Conservation (phyloP, 2,888 invertebrate species). For the Melanotus villosus region DNA sequence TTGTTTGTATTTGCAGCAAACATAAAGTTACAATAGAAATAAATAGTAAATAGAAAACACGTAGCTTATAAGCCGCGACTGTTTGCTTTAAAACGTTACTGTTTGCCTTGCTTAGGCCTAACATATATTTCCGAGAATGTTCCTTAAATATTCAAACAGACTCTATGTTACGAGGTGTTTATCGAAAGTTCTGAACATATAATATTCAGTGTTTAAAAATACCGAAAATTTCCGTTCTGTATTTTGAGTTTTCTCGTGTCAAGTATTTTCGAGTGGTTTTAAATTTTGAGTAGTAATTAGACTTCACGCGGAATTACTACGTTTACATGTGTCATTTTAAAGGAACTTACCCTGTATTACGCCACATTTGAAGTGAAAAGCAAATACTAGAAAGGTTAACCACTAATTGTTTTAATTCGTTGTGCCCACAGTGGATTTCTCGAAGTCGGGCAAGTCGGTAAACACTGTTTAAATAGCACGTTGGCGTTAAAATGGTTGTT, state of each 20-base stretch:
- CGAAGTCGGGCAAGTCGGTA: conserved; percentile 56
- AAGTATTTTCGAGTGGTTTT: too few relatives aligned
- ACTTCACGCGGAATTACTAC: too few relatives aligned
- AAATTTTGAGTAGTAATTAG: too few relatives aligned
- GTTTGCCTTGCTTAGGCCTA: conserved; percentile 57
- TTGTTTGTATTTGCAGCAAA: conserved; percentile 57
- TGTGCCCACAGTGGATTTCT: conserved; percentile 59
- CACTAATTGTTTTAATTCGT: conserved; percentile 64
- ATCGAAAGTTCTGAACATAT: not conserved
- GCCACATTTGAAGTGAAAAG: conserved; percentile 49
- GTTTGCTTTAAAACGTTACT: conserved; percentile 58
- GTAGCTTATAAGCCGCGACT: conserved; percentile 58
- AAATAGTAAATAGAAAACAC: conserved; percentile 64
- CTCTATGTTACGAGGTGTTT: not conserved
- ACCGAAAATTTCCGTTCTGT: too few relatives aligned
- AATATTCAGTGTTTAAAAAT: too few relatives aligned
- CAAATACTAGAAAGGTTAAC: conserved; percentile 59
- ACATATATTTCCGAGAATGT: conserved; percentile 50
- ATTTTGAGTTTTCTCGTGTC: too few relatives aligned
- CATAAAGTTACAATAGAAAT: conserved; percentile 59
- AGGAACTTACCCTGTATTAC: not conserved
- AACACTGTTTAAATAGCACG: conserved; percentile 59
- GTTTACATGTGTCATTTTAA: too few relatives aligned
- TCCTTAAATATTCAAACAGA: conserved; percentile 36
- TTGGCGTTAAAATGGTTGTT: conserved; percentile 55